Conservation (phyloP, 2,797 vertebrate species). For the Catharus ustulatus region DNA sequence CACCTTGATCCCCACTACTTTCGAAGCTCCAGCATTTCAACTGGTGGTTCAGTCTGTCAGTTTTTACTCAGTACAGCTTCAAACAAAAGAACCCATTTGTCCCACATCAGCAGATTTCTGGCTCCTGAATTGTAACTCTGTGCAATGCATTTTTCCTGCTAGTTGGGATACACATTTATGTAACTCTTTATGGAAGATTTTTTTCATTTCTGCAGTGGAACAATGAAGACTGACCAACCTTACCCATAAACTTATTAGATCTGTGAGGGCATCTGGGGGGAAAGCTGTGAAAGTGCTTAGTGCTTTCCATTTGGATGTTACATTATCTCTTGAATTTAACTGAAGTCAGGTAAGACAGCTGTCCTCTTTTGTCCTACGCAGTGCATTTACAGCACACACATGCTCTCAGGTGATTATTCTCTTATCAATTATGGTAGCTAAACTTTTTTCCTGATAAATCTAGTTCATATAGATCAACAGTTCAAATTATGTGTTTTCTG, state of each 20-base stretch:
- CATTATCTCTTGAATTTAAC: not conserved
- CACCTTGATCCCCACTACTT: not conserved
- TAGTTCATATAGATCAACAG: conserved; percentile 52
- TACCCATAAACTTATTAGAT: not conserved
- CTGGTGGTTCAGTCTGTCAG: not conserved
- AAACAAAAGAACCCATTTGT: not conserved
- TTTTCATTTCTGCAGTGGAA: not conserved
- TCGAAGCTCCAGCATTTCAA: not conserved
- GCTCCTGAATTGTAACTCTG: not conserved
- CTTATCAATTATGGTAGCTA: conserved; percentile 45
- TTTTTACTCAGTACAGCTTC: not conserved
- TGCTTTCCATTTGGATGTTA: not conserved
- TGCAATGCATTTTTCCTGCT: not conserved
- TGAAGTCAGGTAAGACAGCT: conserved; percentile 5
- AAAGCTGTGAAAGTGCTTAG: not conserved
- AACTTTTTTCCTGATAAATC: conserved; percentile 62
- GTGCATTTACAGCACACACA: conserved; percentile 44
- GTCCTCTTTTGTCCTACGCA: conserved; percentile 42
- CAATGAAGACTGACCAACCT: not conserved
- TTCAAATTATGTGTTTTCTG: conserved; percentile 55
- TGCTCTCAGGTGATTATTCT: conserved; percentile 45
- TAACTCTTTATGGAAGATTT: not conserved
- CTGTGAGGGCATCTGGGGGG: not conserved
- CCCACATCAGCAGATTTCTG: not conserved
- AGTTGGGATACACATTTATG: not conserved